Percentiles rank a stretch among this genome's conserved stretches.
phyloP scores from a whole-genome alignment of 2,888 invertebrate species.

The Agriotes lineatus region DNA sequence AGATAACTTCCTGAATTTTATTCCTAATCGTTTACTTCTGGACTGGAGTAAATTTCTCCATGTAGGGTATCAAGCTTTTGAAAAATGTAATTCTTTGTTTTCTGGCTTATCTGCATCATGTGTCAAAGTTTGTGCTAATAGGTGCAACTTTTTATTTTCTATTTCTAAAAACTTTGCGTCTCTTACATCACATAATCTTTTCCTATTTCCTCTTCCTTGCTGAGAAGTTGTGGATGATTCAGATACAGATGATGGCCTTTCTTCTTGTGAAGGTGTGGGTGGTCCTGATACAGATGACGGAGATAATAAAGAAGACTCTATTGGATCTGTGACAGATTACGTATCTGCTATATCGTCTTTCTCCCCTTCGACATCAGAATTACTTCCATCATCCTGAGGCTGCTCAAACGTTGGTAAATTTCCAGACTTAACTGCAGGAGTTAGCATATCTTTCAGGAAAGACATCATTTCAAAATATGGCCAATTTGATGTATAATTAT shows the following conservation, averaged over 20 bases:
- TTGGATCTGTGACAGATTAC: constrained; percentile 14
- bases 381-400: constrained; percentile 14
- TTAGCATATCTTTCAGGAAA: background rate
- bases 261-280: background rate
- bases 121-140: too few species aligned
- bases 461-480: constrained; percentile 33
- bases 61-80: constrained; percentile 37
- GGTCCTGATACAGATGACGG: constrained; percentile 1
- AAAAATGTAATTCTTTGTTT: constrained; percentile 38
- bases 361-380: constrained; percentile 25
- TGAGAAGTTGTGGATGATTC: constrained; percentile 18
- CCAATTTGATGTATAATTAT: constrained; percentile 9
- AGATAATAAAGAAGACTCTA: too few species aligned
- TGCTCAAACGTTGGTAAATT: constrained; percentile 17
- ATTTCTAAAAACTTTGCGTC: constrained; percentile 34
- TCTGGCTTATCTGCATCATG: constrained; percentile 20
- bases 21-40: constrained; percentile 16
- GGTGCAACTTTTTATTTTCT: constrained; percentile 38
- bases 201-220: constrained; percentile 22
- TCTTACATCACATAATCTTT: too few species aligned
- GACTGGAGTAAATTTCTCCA: constrained; percentile 34
- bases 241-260: constrained; percentile 1
- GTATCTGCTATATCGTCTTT: constrained; percentile 13
- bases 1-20: constrained; percentile 37
- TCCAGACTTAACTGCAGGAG: constrained; percentile 34